Evolutionary conservation across 1,140 invertebrate species (phyloP), one percentile per base, ranked within the genome.

Genomic region (Drosophila micromelanica): DNA sequence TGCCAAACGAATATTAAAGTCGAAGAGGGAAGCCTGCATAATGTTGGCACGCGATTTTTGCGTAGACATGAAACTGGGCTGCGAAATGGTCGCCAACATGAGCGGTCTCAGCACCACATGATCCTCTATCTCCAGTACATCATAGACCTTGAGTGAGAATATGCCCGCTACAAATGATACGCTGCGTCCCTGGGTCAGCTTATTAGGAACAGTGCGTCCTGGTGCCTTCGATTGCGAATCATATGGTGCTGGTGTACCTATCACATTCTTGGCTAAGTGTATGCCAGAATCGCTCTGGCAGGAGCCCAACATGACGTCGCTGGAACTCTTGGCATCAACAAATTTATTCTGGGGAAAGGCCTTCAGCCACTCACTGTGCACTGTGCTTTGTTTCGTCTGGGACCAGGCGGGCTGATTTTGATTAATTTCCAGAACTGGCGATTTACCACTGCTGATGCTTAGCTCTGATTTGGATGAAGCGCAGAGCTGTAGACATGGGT

Each of bases 151-250:
- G 5, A 92, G 30, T 1, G 74, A 59, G 15, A 92, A 92, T 23
- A 69, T 73, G 1, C 91, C 91, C 4, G 91, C 91, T 9, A 92
- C 78, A 63, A 92, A 90, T 3, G 90, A 89, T 1, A 92, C 74
- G 15, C 82, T 90, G 8, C 62, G 67, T 5, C 91, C 91, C 63
- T 76, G 76, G 23, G 30, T 71, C 13, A 48, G n/a, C 46, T 49
- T 57, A 32, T 38, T 15, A 13, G 5, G 20, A 15, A 2, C 27
- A 6, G 13, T 6, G 23, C 8, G 7, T 45, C n/a, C 42, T n/a
- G 0, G 30, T 38, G 27, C 0, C 6, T 48, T 37, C 5, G 30
- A 5, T 49, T 35, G 3, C 48, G 13, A 5, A 38, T 35, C 1
- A 35, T 11, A 1, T 35, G 37, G 0, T 5, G 13, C 2, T 32